Conservation (phyloP, 2,888 invertebrate species). For the Brachycybe producta region DNA sequence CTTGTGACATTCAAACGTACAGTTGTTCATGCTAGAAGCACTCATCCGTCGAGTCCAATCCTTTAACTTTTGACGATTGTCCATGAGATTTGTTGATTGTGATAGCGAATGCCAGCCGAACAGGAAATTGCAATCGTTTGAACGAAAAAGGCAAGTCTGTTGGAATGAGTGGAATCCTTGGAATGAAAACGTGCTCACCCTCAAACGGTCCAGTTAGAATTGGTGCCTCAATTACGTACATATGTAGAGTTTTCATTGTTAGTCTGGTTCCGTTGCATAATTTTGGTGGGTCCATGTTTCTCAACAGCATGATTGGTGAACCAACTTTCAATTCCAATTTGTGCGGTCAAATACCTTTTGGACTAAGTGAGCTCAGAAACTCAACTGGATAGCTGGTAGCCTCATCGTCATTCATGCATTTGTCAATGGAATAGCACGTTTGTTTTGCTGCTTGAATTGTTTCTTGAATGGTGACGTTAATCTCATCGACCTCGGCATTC, state of each 20-base stretch:
- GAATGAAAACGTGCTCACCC: conserved; percentile 23
- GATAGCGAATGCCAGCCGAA: conserved; percentile 22
- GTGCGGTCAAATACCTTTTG: conserved; percentile 23
- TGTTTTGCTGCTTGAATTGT: too few species aligned
- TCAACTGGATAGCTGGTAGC: conserved; percentile 23
- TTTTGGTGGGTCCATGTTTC: conserved; percentile 24
- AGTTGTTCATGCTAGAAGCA: conserved; percentile 28
- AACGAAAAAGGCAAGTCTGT: conserved; percentile 21
- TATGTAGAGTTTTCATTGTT: conserved; percentile 20
- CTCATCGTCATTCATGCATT: conserved; percentile 20
- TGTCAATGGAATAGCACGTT: conserved; percentile 19
- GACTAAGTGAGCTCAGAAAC: conserved; percentile 22
- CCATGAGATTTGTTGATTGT: conserved; percentile 22
- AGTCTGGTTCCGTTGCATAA: conserved; percentile 26
- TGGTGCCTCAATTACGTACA: conserved; percentile 23
- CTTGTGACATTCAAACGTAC: conserved; percentile 25
- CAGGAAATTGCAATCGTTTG: conserved; percentile 23
- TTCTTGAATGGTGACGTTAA: conserved; percentile 18
- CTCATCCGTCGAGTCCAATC: conserved; percentile 18
- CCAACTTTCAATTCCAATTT: conserved; percentile 24
- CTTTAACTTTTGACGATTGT: conserved; percentile 19
- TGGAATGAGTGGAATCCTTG: conserved; percentile 22
- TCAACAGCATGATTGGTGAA: conserved; percentile 24
- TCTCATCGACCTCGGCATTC: conserved; percentile 20
- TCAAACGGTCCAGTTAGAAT: conserved; percentile 20